Evolutionary conservation across 2,888 invertebrate genomes (phyloP).

Genomic region (Pollenia griseotomentosa): DNA sequence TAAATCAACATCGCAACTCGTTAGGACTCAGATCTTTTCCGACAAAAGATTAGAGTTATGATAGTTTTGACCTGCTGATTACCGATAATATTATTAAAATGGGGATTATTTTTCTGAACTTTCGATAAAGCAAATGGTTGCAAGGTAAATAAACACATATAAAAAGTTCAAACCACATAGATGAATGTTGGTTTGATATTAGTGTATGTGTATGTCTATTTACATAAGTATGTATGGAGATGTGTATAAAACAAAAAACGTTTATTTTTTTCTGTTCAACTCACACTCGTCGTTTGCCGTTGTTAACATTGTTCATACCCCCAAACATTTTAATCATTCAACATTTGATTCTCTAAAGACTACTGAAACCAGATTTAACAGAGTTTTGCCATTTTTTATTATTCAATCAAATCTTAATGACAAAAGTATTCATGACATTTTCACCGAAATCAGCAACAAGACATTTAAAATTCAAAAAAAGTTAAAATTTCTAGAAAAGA

Average conservation of each 20-base stretch:
- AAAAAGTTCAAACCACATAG: no score
- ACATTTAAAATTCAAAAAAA: neutral
- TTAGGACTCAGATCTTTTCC: no score
- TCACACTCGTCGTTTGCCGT: neutral
- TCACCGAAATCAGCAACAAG: conserved; percentile 15
- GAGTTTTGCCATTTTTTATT: conserved; percentile 42
- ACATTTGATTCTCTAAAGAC: conserved; percentile 36
- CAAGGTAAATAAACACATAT: no score
- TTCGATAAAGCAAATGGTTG: no score
- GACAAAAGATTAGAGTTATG: no score
- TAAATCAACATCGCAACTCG: no score
- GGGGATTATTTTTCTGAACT: no score
- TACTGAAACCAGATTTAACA: conserved; percentile 15
- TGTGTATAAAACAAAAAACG: conserved; percentile 1
- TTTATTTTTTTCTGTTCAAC: conserved; percentile 11
- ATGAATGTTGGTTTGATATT: neutral
- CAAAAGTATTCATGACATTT: conserved; percentile 40
- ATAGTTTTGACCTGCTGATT: no score
- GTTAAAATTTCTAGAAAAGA: neutral
- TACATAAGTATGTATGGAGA: no score
- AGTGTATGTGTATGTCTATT: no score
- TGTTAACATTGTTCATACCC: conserved; percentile 1
- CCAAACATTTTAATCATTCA: conserved; percentile 26
- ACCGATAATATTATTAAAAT: no score
- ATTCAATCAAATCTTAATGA: conserved; percentile 54